Conservation (phyloP, 2,888 invertebrate species). For the Andrena praecox region DNA sequence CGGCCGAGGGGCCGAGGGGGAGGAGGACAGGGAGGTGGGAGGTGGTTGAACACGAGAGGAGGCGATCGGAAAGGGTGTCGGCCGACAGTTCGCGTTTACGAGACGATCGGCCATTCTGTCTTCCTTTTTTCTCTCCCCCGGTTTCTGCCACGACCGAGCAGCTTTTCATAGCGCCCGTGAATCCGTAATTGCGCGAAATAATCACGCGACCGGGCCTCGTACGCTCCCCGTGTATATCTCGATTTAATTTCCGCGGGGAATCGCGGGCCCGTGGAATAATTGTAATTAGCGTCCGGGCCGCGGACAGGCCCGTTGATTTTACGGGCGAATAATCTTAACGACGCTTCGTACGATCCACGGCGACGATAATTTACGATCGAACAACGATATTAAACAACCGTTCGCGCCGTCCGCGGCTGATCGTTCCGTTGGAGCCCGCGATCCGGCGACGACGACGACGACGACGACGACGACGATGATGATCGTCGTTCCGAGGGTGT, state of each 20-base stretch:
- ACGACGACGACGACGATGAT: neutral
- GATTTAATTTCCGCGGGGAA: slow-evolving; percentile 40
- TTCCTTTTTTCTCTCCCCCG: neutral
- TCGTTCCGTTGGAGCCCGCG: slow-evolving; percentile 14
- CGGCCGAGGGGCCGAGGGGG: too few species aligned
- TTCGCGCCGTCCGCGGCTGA: slow-evolving; percentile 17
- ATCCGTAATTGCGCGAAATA: slow-evolving; percentile 35
- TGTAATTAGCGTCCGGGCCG: slow-evolving; percentile 47
- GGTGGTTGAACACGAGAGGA: neutral
- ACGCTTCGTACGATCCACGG: slow-evolving; percentile 47
- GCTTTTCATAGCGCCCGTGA: slow-evolving; percentile 18
- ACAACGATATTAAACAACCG: slow-evolving; percentile 59
- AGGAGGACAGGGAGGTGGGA: neutral
- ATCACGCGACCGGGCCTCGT: slow-evolving; percentile 30
- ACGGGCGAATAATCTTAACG: slow-evolving; percentile 66
- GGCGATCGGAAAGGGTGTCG: slow-evolving; percentile 26
- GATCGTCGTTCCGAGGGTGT: slow-evolving; percentile 26
- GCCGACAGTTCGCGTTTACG: slow-evolving; percentile 29
- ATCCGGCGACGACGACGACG: neutral
- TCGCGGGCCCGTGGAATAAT: slow-evolving; percentile 47
- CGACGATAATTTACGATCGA: slow-evolving; percentile 64
- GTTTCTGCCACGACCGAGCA: too few species aligned
- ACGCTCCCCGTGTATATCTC: neutral
- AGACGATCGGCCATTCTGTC: neutral
- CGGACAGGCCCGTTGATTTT: slow-evolving; percentile 55